phyloP scores from a whole-genome alignment of 2,113 vertebrate genomes.

The Chinchilla lanigera region DNA sequence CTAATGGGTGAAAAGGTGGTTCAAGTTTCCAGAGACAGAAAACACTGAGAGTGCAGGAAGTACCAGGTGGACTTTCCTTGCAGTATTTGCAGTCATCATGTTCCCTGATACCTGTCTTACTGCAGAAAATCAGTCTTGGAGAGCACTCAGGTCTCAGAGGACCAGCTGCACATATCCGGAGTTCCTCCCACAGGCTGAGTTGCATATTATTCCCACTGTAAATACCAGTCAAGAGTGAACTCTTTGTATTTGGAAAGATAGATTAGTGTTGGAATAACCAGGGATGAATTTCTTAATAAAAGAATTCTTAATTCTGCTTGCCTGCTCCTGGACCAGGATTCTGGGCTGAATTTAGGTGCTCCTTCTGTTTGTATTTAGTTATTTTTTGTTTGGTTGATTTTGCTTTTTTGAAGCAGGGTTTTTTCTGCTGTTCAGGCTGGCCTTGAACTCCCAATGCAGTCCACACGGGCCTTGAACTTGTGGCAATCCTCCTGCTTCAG shows the following conservation, averaged over 20 bases:
- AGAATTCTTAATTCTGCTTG: background rate
- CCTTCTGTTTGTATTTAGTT: background rate
- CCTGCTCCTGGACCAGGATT: background rate
- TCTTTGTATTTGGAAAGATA: background rate
- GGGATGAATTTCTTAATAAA: background rate
- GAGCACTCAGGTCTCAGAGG: background rate
- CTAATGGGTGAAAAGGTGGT: background rate
- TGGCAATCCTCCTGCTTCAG: background rate
- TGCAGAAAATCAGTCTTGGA: background rate
- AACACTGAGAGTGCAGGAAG: background rate
- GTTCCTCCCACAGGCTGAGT: background rate
- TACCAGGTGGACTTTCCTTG: background rate
- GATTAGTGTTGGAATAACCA: background rate
- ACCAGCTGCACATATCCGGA: background rate
- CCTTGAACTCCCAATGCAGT: background rate
- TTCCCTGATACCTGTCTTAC: background rate
- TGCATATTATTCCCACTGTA: background rate
- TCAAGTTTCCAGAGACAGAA: background rate
- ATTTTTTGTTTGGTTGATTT: background rate
- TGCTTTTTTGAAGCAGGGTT: background rate
- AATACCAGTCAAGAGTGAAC: background rate
- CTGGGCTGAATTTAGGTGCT: background rate
- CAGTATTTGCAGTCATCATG: background rate
- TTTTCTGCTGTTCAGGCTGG: background rate
- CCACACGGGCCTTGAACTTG: background rate